A percentile compares a stretch with the other conserved stretches of the same genome.
These are phyloP conservation scores for Tyto alba DNA, from an alignment of 2,113 vertebrate genomes.

Conservation along the genomic window DNA sequence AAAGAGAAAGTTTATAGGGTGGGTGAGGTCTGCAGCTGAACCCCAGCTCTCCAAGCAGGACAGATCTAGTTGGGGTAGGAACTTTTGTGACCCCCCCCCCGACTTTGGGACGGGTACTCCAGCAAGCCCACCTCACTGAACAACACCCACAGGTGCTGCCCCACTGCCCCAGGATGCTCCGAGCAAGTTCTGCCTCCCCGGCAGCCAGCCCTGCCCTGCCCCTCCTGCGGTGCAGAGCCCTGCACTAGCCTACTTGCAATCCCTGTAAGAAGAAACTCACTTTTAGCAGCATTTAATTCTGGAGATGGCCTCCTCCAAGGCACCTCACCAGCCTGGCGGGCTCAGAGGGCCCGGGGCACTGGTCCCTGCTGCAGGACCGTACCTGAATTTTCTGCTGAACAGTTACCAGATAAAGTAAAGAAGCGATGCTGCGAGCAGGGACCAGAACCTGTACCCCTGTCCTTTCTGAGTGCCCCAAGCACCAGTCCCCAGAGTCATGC, in stretches of 20 bases:
- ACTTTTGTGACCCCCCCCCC: neutral
- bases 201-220: neutral
- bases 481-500: neutral
- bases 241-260: rapidly evolving
- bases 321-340: neutral
- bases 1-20: neutral
- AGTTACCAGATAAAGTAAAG: neutral
- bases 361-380: neutral
- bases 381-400: neutral
- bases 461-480: neutral
- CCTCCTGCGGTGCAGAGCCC: neutral
- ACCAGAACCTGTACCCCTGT: neutral
- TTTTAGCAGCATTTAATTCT: neutral
- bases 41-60: neutral
- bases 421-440: neutral
- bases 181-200: neutral
- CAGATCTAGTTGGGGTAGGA: neutral
- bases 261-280: neutral
- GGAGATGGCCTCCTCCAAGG: neutral
- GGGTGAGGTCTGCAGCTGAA: neutral
- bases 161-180: rapidly evolving
- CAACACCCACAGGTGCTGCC: neutral
- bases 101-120: neutral
- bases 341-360: too few relatives aligned
- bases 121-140: too few relatives aligned